phyloP scores from a whole-genome alignment of 2,113 vertebrate genomes.

The Galbula dea region DNA sequence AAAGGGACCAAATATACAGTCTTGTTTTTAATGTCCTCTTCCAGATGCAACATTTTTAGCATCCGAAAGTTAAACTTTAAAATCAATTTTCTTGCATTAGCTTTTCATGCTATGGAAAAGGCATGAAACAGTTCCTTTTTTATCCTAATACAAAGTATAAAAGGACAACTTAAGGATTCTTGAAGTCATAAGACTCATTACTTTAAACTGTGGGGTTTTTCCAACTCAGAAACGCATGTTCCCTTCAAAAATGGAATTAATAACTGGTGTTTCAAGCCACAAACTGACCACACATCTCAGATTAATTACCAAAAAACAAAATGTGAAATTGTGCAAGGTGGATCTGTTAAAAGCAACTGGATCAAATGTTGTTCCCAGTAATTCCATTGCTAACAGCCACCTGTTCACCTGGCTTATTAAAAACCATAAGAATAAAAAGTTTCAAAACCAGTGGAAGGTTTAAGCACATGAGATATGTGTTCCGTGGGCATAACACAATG shows the following conservation, averaged over 20 bases:
- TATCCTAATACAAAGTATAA: background rate
- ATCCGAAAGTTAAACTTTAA: background rate
- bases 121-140: background rate
- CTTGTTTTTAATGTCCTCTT: background rate
- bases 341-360: background rate
- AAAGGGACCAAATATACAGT: background rate
- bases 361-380: background rate
- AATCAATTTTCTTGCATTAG: background rate
- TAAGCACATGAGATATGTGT: background rate
- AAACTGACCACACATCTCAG: background rate
- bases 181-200: background rate
- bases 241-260: background rate
- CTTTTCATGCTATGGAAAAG: background rate
- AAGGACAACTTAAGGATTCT: background rate
- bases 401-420: background rate
- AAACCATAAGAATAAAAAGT: background rate
- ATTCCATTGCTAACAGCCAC: background rate
- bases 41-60: background rate
- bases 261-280: background rate
- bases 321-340: background rate
- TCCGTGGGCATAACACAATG: background rate
- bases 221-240: accelerated
- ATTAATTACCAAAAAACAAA: background rate
- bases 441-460: background rate
- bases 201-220: background rate